A percentile compares a stretch with the other conserved stretches of the same genome.
Conservation (phyloP, 2,888 invertebrate genomes). For the Torymus tubicola region DNA sequence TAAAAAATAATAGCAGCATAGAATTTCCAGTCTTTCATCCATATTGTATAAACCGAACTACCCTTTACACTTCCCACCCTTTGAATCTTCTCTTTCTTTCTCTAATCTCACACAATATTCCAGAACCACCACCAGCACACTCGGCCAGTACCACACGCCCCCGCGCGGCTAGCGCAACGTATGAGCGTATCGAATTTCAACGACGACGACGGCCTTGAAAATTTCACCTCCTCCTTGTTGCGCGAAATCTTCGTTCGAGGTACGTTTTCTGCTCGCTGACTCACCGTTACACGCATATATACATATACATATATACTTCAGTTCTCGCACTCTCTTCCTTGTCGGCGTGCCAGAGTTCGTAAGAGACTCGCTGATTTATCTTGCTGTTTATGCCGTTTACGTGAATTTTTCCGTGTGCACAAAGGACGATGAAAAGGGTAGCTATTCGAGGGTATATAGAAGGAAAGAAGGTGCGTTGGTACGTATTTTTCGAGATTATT, state of each 20-base stretch:
- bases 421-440: no score
- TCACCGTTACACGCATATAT: constrained; percentile 57
- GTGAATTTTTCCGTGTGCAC: not conserved
- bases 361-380: constrained; percentile 62
- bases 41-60: no score
- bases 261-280: constrained; percentile 61
- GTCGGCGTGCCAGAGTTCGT: constrained; percentile 60
- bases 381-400: constrained; percentile 63
- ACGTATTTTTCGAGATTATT: no score
- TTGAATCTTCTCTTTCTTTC: no score
- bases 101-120: no score
- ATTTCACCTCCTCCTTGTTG: constrained; percentile 29
- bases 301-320: constrained; percentile 6
- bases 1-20: no score
- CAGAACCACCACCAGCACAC: no score
- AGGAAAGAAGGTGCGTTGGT: no score
- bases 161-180: not conserved
- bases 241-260: not conserved
- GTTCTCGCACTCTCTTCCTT: constrained; percentile 56
- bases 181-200: constrained; percentile 53
- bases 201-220: constrained; percentile 45
- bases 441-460: no score
- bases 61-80: no score
- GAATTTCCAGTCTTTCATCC: no score
- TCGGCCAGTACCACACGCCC: not conserved